Percentiles rank a stretch among this genome's conserved stretches.
Conservation (phyloP, 30 jellyfish, hydroid and myxozoan species). For the Chrysaora quinquecirrha region DNA sequence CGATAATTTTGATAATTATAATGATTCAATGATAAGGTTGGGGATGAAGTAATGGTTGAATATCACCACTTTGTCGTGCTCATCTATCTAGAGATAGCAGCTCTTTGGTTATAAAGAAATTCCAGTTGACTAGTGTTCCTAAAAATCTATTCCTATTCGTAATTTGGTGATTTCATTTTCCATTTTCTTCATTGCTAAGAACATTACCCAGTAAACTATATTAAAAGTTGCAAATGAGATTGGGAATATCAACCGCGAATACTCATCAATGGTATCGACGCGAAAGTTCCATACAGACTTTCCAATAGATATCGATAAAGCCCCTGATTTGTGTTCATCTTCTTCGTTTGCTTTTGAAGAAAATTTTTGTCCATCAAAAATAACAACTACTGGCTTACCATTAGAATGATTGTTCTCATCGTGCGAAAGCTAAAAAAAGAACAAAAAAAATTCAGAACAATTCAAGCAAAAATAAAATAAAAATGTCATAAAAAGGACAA, state of each 20-base stretch:
- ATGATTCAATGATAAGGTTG: too few species aligned
- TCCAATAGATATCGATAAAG: conserved; percentile 54
- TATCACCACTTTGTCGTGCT: too few species aligned
- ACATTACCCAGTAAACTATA: conserved; percentile 94
- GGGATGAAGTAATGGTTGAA: too few species aligned
- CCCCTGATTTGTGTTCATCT: conserved; percentile 57
- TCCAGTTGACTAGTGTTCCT: too few species aligned
- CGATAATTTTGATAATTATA: not conserved
- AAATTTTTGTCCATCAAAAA: conserved; percentile 77
- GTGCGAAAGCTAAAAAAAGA: conserved; percentile 48
- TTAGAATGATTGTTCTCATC: conserved; percentile 60
- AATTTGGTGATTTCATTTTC: not conserved
- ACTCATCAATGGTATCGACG: conserved; percentile 90
- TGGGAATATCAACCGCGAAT: conserved; percentile 87
- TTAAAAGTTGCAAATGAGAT: conserved; percentile 88
- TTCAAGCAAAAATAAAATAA: too few species aligned
- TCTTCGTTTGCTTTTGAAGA: conserved; percentile 39
- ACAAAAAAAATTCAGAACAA: too few species aligned
- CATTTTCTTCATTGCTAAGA: conserved; percentile 70
- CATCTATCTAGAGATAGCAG: too few species aligned
- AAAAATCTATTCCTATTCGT: not conserved
- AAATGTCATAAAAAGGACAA: too few species aligned
- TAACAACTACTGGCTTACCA: conserved; percentile 84
- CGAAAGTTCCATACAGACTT: conserved; percentile 71
- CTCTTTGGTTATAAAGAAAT: too few species aligned